Conservation (phyloP, 2,888 invertebrate genomes). For the Eupithecia exiguata region DNA sequence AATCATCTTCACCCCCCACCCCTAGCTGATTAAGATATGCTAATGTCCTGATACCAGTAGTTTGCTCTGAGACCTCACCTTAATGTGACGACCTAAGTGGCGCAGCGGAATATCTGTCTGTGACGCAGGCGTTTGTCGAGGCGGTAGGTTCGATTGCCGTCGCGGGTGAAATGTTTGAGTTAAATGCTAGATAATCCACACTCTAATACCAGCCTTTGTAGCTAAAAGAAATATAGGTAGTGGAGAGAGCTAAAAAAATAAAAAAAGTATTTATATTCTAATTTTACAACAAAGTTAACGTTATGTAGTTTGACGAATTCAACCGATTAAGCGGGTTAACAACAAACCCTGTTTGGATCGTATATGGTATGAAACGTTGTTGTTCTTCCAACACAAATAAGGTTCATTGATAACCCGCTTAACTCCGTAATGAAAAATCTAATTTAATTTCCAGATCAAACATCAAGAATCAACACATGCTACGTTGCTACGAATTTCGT, state of each 20-base stretch:
- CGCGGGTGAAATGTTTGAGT: neutral
- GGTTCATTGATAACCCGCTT: neutral
- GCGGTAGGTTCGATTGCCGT: neutral
- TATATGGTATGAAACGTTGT: neutral
- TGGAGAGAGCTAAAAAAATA: no score
- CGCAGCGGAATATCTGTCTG: neutral
- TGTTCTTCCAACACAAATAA: no score
- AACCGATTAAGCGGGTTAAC: no score
- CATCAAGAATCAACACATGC: neutral
- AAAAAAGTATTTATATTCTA: no score
- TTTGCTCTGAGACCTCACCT: slow-evolving; percentile 18
- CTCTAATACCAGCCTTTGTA: no score
- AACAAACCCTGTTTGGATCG: no score
- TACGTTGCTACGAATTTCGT: slow-evolving; percentile 10
- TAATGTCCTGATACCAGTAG: slow-evolving; percentile 64
- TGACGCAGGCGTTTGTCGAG: neutral
- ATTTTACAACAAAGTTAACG: no score
- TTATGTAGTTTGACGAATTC: no score
- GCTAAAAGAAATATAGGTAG: no score
- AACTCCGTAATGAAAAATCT: neutral
- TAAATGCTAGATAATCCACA: no score
- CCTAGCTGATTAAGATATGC: slow-evolving; percentile 76
- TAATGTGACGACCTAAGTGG: neutral
- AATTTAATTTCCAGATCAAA: neutral
- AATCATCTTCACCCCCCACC: slow-evolving; percentile 77